Evolutionary conservation across 2,797 vertebrate genomes (phyloP), one percentile per base, ranked within the genome.

Genomic region (Salarias fasciatus): DNA sequence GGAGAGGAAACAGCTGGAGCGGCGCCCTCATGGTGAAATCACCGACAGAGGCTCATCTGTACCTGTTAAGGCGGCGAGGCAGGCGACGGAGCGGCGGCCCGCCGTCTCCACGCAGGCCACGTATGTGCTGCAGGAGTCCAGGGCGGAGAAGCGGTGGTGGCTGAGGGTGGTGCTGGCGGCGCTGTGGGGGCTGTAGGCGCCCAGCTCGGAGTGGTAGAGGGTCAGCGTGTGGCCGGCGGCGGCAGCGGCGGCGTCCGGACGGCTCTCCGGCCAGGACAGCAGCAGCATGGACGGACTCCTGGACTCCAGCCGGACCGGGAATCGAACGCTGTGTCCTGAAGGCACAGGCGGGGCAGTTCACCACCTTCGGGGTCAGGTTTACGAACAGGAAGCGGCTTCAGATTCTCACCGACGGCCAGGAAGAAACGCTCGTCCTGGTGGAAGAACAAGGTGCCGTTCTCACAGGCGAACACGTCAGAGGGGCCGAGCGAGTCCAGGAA

Each of bases 381-480:
- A n/a, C n/a, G n/a, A n/a, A n/a, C n/a, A n/a, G n/a, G n/a, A n/a
- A n/a, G n/a, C n/a, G n/a, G n/a, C n/a, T n/a, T n/a, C n/a, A n/a
- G 5, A 30, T 15, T 48, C 75, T 80, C 53, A 91, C 91, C 92
- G 11, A 87, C 11, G 8, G 80, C 77, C 14, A 93, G 73, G 31
- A 91, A 85, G 69, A 93, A 80, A 56, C 84, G 35, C 8, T 85
- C 71, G 18, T 86, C 84, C 56, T 91, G 89, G 29, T 82, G 55
- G 33, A 93, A 87, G 69, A 84, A 91, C 1, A 79, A 6, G 0
- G 88, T 86, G 4, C 61, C 30, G 8, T 73, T 85, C 69, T 89
- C 89, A 90, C 92, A 93, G 0, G 85, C 81, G 77, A 91, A 92
- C 43, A 85, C 86, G 6, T 90, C 84, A n/a, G 50, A 4, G 1